Base-by-base conservation (phyloP, 2,113 vertebrate genomes). In the Gorilla gorilla region DNA sequence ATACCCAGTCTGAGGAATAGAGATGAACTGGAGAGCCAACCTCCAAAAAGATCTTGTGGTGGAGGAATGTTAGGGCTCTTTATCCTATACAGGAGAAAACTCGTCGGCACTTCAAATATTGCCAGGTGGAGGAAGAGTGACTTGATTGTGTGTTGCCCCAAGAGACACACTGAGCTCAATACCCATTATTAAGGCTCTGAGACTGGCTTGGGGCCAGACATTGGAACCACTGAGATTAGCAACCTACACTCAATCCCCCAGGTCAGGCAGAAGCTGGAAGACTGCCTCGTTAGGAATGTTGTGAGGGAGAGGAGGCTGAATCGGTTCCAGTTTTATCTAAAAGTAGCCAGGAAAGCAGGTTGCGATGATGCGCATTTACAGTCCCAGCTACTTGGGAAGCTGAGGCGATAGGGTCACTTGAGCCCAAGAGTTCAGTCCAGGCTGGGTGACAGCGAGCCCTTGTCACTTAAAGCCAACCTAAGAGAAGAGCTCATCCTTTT, bases 361-460 rank as follows among this genome's bases (percentile, higher is more conserved):
- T 45, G 40, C 2, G 8, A 27, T 48, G 27, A 14, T 5, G 8
- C 8, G 1, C 16, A 5, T 4, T 4, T 78, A 4, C 30, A 78
- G 75, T 78, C 43, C 72, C 43, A 48, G 43, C 75, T 48, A 78
- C 43, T 78, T 48, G 75, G 45, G 16, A 78, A 45, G 45, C 75
- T 78, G 43, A 78, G 75, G 43, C 27, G 17, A 16, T 16, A 76
- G 75, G 27, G 45, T 30, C 27, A 30, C 43, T 17, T 76, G 27
- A 32, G 75, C 13, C 43, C 43, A 27, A 2, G 11, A 27, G 22
- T 25, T 40, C 23, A 43, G 40, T 68, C 66, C 66, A 68, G 32
- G 6, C 66, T 68, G 66, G 66, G 66, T 35, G 32, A 68, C 66
- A 68, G 66, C 3, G 32, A 68, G 32, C n/a, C 7, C 7, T 35